These are phyloP conservation scores for Drosophila anomalipes DNA, from an alignment of 2,888 invertebrate species.

Conservation along the genomic window DNA sequence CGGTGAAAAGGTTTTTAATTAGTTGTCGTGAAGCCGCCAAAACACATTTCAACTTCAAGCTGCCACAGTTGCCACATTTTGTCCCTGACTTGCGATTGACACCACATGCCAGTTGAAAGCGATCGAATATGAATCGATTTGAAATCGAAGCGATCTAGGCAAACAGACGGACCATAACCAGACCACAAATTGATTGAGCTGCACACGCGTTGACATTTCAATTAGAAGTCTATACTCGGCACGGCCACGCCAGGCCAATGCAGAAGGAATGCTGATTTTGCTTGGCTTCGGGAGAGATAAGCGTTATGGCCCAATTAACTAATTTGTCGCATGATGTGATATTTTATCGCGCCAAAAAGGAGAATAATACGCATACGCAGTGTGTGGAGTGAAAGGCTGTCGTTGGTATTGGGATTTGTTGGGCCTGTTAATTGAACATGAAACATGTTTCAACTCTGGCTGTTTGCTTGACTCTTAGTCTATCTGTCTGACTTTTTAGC, in stretches of 20 bases:
- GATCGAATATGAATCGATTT: slow-evolving; percentile 46
- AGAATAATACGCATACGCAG: slow-evolving; percentile 56
- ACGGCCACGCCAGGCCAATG: slow-evolving; percentile 17
- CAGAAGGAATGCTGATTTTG: slow-evolving; percentile 58
- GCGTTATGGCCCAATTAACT: slow-evolving; percentile 66
- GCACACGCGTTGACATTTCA: slow-evolving; percentile 77
- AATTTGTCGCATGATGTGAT: slow-evolving; percentile 62
- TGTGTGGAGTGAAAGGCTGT: slow-evolving; percentile 57
- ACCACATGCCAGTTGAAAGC: slow-evolving; percentile 64
- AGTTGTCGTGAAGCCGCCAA: slow-evolving; percentile 45
- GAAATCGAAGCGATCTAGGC: slow-evolving; percentile 56
- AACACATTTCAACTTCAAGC: slow-evolving; percentile 58
- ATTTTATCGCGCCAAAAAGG: slow-evolving; percentile 48
- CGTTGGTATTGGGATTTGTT: slow-evolving; percentile 53
- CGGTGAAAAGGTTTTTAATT: slow-evolving; percentile 50
- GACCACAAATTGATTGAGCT: slow-evolving; percentile 75
- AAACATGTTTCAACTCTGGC: slow-evolving; percentile 67
- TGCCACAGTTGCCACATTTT: slow-evolving; percentile 54
- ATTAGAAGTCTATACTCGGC: slow-evolving; percentile 62
- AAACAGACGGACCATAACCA: slow-evolving; percentile 46
- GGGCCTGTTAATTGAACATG: slow-evolving; percentile 75
- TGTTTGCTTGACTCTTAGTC: slow-evolving; percentile 27
- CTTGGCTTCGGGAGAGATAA: slow-evolving; percentile 55
- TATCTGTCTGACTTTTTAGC: slow-evolving; percentile 45
- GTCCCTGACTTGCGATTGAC: slow-evolving; percentile 74